Evolutionary conservation across 2,113 vertebrate genomes (phyloP), one percentile per base, ranked within the genome.

Genomic region (Electrona antarctica): DNA sequence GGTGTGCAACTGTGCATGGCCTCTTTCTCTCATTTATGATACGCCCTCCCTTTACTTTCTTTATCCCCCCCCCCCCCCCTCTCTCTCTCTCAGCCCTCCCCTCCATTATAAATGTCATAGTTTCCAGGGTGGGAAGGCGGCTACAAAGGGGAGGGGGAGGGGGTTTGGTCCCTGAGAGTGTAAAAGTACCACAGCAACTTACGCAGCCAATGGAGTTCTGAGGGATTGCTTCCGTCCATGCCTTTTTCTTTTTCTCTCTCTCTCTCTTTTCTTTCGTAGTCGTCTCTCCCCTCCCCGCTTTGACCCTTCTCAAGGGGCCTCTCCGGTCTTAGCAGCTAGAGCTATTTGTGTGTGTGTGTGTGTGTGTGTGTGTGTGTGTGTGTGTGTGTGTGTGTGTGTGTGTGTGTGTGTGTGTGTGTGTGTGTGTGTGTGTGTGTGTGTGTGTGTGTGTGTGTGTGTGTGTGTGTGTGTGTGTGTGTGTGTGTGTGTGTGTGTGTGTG

Each of bases 271-370:
- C 6, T 75, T 76, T 79, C 87, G 81, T 81, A 62, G 78, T 84
- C 79, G 71, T 87, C 76, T 70, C 76, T 55, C 82, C 78, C 82
- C 50, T 54, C 81, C 85, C 87, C 77, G 33, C 80, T 64, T 78
- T 92, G 93, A 95, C 93, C 94, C 93, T 91, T 90, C 80, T 89
- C 79, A 89, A 93, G 90, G 91, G 93, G 90, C 93, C 93, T 91
- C 91, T 87, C 88, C 85, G 68, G 71, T 89, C 82, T 88, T 85
- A 86, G 85, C 75, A 65, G 92, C 89, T 90, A 90, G 88, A 92
- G 88, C 91, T 91, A 83, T 92, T 95, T 90, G 85, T 21, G 21
- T 21, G 2, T 21, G 21, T 21, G 21, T 21, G 21, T 21, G 21
- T 21, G 21, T 21, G 21, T 21, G 21, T 21, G 21, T 21, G 21